A percentile compares a stretch with the other conserved stretches of the same genome.
phyloP scores from a whole-genome alignment of 2,113 vertebrate species.

The Myiopsitta monachus region DNA sequence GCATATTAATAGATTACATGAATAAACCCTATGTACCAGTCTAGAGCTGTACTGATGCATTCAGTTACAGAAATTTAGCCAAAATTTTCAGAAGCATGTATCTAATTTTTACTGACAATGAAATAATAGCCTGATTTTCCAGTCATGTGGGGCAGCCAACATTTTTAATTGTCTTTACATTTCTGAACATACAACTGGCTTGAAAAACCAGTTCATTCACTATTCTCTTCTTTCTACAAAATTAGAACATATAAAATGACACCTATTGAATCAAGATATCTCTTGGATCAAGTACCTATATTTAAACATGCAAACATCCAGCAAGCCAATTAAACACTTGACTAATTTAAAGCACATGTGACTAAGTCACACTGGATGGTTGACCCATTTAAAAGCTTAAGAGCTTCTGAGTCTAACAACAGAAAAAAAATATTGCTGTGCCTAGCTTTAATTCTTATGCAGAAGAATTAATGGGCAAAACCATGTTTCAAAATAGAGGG shows the following conservation, averaged over 20 bases:
- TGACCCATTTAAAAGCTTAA: constrained; percentile 41
- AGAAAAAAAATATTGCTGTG: neutral
- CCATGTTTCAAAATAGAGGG: neutral
- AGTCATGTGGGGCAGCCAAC: neutral
- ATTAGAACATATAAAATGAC: neutral
- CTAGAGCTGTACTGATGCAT: neutral
- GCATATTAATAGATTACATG: neutral
- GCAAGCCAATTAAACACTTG: constrained; percentile 22
- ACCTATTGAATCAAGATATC: neutral
- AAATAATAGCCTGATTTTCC: neutral
- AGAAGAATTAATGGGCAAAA: neutral
- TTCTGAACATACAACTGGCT: neutral
- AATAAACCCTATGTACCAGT: neutral
- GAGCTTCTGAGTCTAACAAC: neutral
- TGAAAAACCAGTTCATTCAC: neutral
- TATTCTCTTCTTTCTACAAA: neutral
- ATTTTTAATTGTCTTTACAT: neutral
- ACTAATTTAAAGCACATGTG: constrained; percentile 39
- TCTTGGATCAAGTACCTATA: neutral
- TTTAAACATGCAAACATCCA: constrained; percentile 36
- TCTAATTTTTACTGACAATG: neutral
- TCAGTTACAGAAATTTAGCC: neutral
- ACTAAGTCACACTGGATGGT: neutral
- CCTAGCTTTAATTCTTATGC: neutral
- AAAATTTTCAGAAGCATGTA: neutral